Conservation (phyloP, 2,888 invertebrate species). For the Cetonia aurata region DNA sequence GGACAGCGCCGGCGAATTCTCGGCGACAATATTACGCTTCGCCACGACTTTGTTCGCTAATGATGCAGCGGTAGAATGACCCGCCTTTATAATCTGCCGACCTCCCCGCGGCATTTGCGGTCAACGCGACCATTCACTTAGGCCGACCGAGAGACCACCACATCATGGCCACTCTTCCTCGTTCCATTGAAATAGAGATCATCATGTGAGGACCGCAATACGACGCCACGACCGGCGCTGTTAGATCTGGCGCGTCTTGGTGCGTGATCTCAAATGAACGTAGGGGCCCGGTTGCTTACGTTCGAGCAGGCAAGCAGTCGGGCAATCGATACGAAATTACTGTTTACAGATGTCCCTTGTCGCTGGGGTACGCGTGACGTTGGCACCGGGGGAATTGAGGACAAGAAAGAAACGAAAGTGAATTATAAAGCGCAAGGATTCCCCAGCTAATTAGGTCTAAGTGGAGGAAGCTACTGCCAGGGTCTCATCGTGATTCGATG, state of each 20-base stretch:
- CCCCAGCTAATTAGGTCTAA: constrained; percentile 14
- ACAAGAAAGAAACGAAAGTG: constrained; percentile 18
- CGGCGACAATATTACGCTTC: constrained; percentile 48
- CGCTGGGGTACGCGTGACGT: constrained; percentile 1
- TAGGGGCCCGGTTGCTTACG: background rate
- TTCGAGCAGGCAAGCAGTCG: background rate
- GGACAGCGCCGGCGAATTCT: background rate
- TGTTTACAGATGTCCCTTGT: constrained; percentile 29
- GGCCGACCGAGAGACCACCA: background rate
- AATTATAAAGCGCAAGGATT: constrained; percentile 22
- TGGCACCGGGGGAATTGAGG: background rate
- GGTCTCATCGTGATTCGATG: background rate
- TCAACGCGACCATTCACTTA: constrained; percentile 30
- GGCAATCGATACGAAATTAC: constrained; percentile 25
- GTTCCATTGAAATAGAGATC: constrained; percentile 20
- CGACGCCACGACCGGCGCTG: background rate
- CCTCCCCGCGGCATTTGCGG: constrained; percentile 25
- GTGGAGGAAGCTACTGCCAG: background rate
- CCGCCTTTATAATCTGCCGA: constrained; percentile 50
- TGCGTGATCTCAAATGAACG: constrained; percentile 13
- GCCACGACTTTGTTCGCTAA: constrained; percentile 50
- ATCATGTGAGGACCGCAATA: constrained; percentile 12
- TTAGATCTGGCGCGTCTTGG: too few relatives aligned
- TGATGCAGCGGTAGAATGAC: constrained; percentile 47
- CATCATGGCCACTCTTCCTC: background rate